Percentiles rank a stretch among this genome's conserved stretches.
Conservation (phyloP, 2,797 vertebrate genomes). For the Danio tinwini region DNA sequence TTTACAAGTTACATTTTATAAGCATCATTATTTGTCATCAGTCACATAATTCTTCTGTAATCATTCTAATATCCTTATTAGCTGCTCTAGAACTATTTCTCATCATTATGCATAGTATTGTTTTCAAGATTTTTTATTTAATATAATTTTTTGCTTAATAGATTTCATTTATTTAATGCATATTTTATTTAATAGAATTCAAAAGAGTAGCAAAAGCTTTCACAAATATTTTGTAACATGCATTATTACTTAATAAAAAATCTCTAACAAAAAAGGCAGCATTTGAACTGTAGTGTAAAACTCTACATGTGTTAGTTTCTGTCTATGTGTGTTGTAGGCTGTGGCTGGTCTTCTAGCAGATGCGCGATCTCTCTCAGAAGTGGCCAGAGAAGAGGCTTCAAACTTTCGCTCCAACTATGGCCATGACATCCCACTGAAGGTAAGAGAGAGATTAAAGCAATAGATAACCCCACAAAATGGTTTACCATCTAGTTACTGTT, state of each 20-base stretch:
- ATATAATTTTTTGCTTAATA: too few relatives aligned
- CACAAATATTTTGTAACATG: neutral
- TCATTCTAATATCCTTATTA: too few relatives aligned
- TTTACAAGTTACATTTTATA: too few relatives aligned
- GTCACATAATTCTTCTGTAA: too few relatives aligned
- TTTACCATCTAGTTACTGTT: too few relatives aligned
- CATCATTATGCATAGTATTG: too few relatives aligned
- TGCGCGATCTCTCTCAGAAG: conserved; percentile 93
- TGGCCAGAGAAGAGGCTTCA: conserved; percentile 94
- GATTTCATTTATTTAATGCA: too few relatives aligned
- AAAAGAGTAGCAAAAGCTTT: neutral
- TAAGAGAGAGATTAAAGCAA: conserved; percentile 59
- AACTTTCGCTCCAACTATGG: conserved; percentile 97
- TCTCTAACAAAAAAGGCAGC: neutral
- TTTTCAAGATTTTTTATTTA: too few relatives aligned
- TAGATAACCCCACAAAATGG: too few relatives aligned
- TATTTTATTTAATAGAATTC: neutral
- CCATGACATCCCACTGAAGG: conserved; percentile 97
- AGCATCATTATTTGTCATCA: too few relatives aligned
- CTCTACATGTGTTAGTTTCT: neutral
- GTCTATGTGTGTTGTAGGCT: conserved; percentile 75
- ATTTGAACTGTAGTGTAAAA: neutral
- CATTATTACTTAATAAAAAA: neutral
- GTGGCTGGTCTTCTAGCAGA: conserved; percentile 95
- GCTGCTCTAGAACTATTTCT: too few relatives aligned